Conservation (phyloP, 23 tunicate genomes). For the Ascidia mentula region DNA sequence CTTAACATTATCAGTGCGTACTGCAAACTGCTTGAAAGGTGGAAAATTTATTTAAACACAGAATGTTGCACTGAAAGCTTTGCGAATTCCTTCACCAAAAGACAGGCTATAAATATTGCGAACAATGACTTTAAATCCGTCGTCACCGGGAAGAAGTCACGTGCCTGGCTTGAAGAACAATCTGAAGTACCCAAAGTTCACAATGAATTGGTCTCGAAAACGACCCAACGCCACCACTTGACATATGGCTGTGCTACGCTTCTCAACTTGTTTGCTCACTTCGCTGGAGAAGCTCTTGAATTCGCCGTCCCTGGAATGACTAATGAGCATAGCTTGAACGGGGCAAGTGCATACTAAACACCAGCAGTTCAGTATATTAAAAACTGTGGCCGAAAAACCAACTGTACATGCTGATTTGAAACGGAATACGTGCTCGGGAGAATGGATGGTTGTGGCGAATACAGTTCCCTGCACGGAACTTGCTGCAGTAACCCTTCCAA, state of each 20-base stretch:
- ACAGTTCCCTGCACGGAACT: neutral
- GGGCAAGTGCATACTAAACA: too few relatives aligned
- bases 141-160: neutral
- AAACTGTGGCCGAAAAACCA: too few relatives aligned
- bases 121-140: neutral
- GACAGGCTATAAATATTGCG: neutral
- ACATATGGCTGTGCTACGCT: neutral
- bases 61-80: too few relatives aligned
- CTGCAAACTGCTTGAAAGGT: too few relatives aligned
- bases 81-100: too few relatives aligned
- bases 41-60: too few relatives aligned
- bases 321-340: neutral
- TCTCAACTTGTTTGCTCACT: neutral
- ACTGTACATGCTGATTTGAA: too few relatives aligned
- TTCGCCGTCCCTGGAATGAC: neutral
- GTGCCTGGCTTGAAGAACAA: neutral
- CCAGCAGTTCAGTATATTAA: too few relatives aligned
- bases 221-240: slow-evolving; percentile 8
- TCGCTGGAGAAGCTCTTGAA: neutral
- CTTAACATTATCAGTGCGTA: too few relatives aligned
- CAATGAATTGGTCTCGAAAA: slow-evolving; percentile 10
- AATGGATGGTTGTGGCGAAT: neutral
- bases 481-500: neutral
- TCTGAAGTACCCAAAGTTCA: slow-evolving; percentile 3
- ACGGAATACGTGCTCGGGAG: too few relatives aligned